Conservation (phyloP, 1,140 invertebrate species). For the Solen grandis region DNA sequence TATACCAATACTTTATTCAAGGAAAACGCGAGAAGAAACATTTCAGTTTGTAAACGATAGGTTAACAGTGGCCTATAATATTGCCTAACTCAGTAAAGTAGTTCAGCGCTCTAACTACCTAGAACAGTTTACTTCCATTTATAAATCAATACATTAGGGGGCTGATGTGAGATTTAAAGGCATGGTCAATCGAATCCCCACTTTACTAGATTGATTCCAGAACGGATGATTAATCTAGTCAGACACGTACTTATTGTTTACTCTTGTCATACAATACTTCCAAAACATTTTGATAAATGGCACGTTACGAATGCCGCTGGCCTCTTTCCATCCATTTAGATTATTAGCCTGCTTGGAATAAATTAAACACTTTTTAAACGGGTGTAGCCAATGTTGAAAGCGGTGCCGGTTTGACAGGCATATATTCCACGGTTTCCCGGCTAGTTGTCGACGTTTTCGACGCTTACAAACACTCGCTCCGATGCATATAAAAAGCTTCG, state of each 20-base stretch:
- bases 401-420: too few relatives aligned
- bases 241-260: constrained; percentile 56
- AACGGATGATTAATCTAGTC: constrained; percentile 43
- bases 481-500: too few relatives aligned
- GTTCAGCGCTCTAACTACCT: too few relatives aligned
- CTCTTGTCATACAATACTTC: constrained; percentile 49
- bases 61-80: too few relatives aligned
- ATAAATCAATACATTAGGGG: constrained; percentile 45
- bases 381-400: neutral
- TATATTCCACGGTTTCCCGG: too few relatives aligned
- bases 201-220: constrained; percentile 48
- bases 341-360: constrained; percentile 49
- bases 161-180: neutral
- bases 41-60: too few relatives aligned
- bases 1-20: too few relatives aligned
- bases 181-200: neutral
- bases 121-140: constrained; percentile 18
- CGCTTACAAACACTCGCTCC: too few relatives aligned
- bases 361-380: constrained; percentile 26
- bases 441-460: too few relatives aligned
- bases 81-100: too few relatives aligned
- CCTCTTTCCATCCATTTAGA: constrained; percentile 54
- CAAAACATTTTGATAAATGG: constrained; percentile 58
- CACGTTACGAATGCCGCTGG: constrained; percentile 36
- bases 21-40: too few relatives aligned